These are phyloP conservation scores for Portunus trituberculatus DNA, from an alignment of 1,140 invertebrate species.

Conservation along the genomic window DNA sequence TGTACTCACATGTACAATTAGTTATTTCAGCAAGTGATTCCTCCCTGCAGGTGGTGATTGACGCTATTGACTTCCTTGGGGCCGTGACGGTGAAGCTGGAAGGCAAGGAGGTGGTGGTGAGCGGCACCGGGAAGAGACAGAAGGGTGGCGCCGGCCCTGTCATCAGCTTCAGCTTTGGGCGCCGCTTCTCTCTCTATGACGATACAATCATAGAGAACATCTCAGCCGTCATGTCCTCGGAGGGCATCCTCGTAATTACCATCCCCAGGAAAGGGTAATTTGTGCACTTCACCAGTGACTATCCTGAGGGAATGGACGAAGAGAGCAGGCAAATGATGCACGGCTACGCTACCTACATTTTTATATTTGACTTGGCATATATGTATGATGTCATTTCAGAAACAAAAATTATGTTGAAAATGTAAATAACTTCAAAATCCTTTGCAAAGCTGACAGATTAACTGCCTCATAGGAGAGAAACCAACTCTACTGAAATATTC, in stretches of 20 bases:
- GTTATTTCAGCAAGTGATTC: neutral
- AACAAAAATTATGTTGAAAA: neutral
- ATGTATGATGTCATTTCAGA: neutral
- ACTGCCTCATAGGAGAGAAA: neutral
- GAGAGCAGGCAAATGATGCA: neutral
- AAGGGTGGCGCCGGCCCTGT: neutral
- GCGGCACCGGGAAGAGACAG: conserved; percentile 39
- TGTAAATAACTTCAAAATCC: neutral
- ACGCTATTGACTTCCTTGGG: conserved; percentile 45
- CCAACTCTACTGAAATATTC: neutral
- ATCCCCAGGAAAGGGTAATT: conserved; percentile 37
- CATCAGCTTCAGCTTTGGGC: conserved; percentile 59
- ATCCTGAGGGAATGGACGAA: too few relatives aligned
- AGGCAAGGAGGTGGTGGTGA: conserved; percentile 50
- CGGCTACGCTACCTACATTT: neutral
- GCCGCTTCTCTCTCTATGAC: conserved; percentile 30
- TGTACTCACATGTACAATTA: too few relatives aligned
- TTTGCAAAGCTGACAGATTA: neutral
- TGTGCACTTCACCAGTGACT: neutral
- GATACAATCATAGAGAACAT: conserved; percentile 22
- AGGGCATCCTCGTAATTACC: conserved; percentile 41
- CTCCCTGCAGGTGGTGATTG: conserved; percentile 26
- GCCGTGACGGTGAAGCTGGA: conserved; percentile 43
- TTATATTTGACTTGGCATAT: too few relatives aligned
- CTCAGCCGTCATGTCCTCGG: conserved; percentile 53